Percentiles rank a stretch among this genome's conserved stretches.
These are phyloP conservation scores for Agrypnus murinus DNA, from an alignment of 2,888 invertebrate genomes.

Conservation along the genomic window DNA sequence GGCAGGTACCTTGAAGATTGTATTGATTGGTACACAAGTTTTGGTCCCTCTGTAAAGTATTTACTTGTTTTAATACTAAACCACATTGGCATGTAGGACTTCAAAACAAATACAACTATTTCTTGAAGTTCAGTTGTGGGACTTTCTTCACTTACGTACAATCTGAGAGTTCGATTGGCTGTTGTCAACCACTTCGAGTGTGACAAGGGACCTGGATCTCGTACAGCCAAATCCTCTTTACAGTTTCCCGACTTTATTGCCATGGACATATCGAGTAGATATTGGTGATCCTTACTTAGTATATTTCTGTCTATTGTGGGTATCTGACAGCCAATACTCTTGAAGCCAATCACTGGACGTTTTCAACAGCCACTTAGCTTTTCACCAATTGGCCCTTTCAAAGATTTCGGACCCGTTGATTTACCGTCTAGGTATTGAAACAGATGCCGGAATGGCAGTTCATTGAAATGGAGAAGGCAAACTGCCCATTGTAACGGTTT, in stretches of 20 bases:
- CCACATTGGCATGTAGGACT: background rate
- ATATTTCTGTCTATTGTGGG: background rate
- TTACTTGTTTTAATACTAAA: background rate
- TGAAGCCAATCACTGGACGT: conserved; percentile 6
- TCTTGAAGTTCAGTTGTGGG: too few species aligned
- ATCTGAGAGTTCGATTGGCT: background rate
- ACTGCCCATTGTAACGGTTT: background rate
- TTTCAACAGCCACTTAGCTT: background rate
- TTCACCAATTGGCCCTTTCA: conserved; percentile 8
- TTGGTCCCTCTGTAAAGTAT: too few species aligned
- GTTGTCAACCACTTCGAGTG: background rate
- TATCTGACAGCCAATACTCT: background rate
- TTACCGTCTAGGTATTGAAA: conserved; percentile 17
- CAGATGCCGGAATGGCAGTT: conserved; percentile 9
- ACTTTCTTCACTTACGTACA: background rate
- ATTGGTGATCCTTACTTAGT: background rate
- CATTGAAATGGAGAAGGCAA: conserved; percentile 8
- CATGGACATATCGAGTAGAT: background rate
- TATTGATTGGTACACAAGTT: too few species aligned
- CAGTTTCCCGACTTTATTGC: background rate
- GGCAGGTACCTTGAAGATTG: too few species aligned
- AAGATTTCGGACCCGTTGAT: background rate
- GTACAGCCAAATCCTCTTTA: background rate
- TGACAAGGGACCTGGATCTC: background rate
- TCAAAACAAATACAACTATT: background rate